A percentile compares a stretch with the other conserved stretches of the same genome.
These are phyloP conservation scores for Aldabrachelys gigantea DNA, from an alignment of 2,113 vertebrate genomes.

Conservation along the genomic window DNA sequence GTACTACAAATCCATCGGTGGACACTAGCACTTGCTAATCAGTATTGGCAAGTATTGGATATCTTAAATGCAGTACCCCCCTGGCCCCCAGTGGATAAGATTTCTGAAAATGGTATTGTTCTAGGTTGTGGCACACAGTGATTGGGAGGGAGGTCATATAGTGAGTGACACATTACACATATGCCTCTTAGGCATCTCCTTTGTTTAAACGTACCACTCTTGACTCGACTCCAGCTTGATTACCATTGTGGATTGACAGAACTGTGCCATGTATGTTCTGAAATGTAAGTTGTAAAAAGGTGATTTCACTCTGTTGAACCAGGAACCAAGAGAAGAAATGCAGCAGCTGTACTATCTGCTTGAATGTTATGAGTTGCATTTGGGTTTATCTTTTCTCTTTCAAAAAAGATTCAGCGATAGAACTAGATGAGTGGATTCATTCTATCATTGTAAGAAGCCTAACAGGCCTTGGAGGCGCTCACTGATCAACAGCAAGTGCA, in stretches of 20 bases:
- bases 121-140: neutral
- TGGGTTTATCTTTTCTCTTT: neutral
- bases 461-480: fast-evolving
- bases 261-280: neutral
- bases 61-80: neutral
- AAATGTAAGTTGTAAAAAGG: fast-evolving
- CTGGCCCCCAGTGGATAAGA: neutral
- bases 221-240: neutral
- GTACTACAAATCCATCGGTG: neutral
- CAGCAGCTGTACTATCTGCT: neutral
- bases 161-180: neutral
- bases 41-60: neutral
- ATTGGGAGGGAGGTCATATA: neutral
- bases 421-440: neutral
- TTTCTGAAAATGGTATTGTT: neutral
- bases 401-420: neutral
- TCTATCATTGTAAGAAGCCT: neutral
- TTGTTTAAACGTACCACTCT: neutral
- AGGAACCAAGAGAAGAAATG: neutral
- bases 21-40: neutral
- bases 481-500: neutral
- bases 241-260: neutral
- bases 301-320: neutral
- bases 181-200: neutral
- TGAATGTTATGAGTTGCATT: neutral